Conservation (phyloP, 2,888 invertebrate genomes). For the Chrysolina haemoptera region DNA sequence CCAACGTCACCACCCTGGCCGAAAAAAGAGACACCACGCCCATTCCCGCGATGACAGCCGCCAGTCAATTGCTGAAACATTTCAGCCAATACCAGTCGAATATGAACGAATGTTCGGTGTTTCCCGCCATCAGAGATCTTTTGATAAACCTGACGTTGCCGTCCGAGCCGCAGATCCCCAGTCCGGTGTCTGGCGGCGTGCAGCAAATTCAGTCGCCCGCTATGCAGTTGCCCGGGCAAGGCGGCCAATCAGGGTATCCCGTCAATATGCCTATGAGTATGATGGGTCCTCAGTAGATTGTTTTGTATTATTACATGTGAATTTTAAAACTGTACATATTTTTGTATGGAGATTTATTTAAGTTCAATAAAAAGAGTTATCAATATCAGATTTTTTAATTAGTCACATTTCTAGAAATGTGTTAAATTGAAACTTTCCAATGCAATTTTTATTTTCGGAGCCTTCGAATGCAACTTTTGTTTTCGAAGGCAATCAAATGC, state of each 20-base stretch:
- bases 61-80: slow-evolving; percentile 77
- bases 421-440: neutral
- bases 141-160: slow-evolving; percentile 87
- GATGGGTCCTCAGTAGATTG: slow-evolving; percentile 60
- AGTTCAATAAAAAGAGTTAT: slow-evolving; percentile 5
- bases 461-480: neutral
- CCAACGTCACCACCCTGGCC: slow-evolving; percentile 89
- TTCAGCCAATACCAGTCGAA: slow-evolving; percentile 83
- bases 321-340: slow-evolving; percentile 33
- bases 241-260: slow-evolving; percentile 67
- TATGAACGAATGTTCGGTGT: slow-evolving; percentile 88
- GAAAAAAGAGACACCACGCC: slow-evolving; percentile 83
- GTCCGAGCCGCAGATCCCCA: slow-evolving; percentile 79
- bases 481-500: neutral
- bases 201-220: slow-evolving; percentile 72
- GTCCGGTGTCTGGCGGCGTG: slow-evolving; percentile 63
- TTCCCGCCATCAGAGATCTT: slow-evolving; percentile 91
- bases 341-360: slow-evolving; percentile 37
- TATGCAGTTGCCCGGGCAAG: slow-evolving; percentile 73
- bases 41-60: slow-evolving; percentile 74
- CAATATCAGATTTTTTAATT: neutral
- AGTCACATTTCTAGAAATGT: neutral
- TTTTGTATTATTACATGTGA: neutral
- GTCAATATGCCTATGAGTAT: slow-evolving; percentile 69
- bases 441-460: neutral